Base-by-base conservation (phyloP, 2,888 invertebrate species). In the Aleiodes testaceus region DNA sequence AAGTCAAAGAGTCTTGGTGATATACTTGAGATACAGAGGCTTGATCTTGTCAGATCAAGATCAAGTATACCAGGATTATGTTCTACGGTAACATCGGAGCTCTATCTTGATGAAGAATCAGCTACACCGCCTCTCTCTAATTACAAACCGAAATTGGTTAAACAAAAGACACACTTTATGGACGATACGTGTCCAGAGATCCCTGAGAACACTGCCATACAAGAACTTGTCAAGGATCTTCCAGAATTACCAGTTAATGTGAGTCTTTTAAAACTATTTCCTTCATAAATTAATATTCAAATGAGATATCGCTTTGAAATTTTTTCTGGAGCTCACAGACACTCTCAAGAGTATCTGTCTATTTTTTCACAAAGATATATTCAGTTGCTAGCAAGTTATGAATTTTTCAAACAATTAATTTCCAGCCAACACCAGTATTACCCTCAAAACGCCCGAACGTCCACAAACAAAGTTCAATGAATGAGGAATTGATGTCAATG, bases 401-500 rank as follows among this genome's bases (percentile, higher is more conserved):
- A n/a, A n/a, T n/a, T n/a, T n/a, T n/a, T n/a, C n/a, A n/a, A n/a
- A n/a, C n/a, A n/a, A n/a, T n/a, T n/a, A 30, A 9, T 20, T 70
- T 67, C 14, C 36, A 66, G 73, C 26, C 1, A 50, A 53, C 63
- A 16, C 12, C 45, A 44, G 49, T 11, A 12, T 49, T 55, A 30
- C 16, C 59, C 18, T 65, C 74, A 11, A 84, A 79, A 64, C 81
- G 91, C 78, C 91, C 91, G 45, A 91, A 91, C 30, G 92, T 93
- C 6, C 89, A 92, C 75, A 95, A 97, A 83, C 96, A 97, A 85
- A 93, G 94, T 75, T 96, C 96, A 1, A 90, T 97, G 73, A 96
- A 96, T 82, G 96, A 96, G 85, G 96, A 96, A 84, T 88, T 96
- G 12, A 95, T 96, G 93, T 95, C 95, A 2, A 92, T 92, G n/a